Evolutionary conservation across 2,888 invertebrate species (phyloP), one percentile per base, ranked within the genome.

Genomic region (Cephus nigrinus): DNA sequence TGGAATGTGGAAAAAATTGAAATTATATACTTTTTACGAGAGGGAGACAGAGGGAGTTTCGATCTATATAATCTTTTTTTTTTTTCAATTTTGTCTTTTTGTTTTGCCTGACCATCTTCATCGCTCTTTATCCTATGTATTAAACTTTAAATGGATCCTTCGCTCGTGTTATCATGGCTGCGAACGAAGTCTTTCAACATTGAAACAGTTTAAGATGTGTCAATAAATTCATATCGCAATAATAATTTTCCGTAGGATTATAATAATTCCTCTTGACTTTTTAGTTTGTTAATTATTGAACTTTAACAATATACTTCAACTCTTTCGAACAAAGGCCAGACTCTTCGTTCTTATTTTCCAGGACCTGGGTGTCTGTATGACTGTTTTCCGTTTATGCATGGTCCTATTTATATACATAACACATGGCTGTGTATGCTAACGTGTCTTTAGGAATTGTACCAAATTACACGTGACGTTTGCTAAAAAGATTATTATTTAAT

Each of bases 281-380:
- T 23, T 55, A 4, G 32, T 55, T 75, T 73, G 79, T 83, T 79
- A 78, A 80, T 78, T 77, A 33, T 82, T 80, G 82, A 86, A 85
- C 85, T 86, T 85, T 85, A 88, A 88, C 88, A 86, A 88, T 84
- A 84, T 81, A 82, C 81, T 79, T 81, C 76, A 83, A 80, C 79
- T 79, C 82, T 82, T 76, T 84, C 84, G 82, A 85, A 82, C 83
- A 84, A 81, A 83, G 80, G 40, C 23, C 40, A 55, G 40, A 23
- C 40, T 23, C 40, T 23, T 55, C 2, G 4, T 55, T 55, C 5
- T 9, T 55, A 23, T 23, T 55, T 55, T 23, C 23, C 23, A 55
- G 40, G 40, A 55, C 40, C 23, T 9, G 23, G 40, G 9, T 55
- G 40, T 55, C 40, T 55, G 40, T 55, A 55, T 55, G 40, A 55